These are phyloP conservation scores for Plestiodon gilberti DNA, from an alignment of 2,113 vertebrate genomes.

Conservation along the genomic window DNA sequence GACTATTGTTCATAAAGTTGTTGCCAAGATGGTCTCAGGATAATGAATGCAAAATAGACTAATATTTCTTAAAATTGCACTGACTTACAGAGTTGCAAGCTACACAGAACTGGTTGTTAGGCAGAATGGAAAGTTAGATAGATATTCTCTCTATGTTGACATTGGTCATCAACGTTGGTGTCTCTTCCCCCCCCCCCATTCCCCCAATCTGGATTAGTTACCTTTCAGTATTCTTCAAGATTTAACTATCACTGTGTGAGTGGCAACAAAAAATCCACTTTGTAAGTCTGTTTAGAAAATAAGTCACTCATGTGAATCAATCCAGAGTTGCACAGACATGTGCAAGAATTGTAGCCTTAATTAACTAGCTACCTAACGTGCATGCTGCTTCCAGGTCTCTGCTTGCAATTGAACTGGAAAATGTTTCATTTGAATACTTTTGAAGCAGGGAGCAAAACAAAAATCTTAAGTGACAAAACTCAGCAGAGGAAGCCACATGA, in stretches of 20 bases:
- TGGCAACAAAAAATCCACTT: background rate
- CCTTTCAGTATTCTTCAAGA: background rate
- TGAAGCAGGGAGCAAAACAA: slow-evolving; percentile 18
- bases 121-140: background rate
- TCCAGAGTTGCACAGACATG: background rate
- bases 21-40: background rate
- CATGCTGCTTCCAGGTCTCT: slow-evolving; percentile 24
- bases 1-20: background rate
- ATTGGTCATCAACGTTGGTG: background rate
- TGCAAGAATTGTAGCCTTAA: slow-evolving; percentile 1
- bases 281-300: background rate
- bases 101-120: background rate
- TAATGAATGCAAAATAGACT: background rate
- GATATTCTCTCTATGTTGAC: background rate
- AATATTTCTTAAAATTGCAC: background rate
- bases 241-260: background rate
- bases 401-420: background rate
- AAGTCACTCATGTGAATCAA: background rate
- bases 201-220: background rate
- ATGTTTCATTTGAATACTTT: slow-evolving; percentile 15
- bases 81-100: background rate
- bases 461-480: background rate
- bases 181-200: background rate
- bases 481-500: slow-evolving; percentile 22
- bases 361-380: slow-evolving; percentile 4